Base-by-base conservation (phyloP, 2,113 vertebrate genomes). In the Syngnathus scovelli region DNA sequence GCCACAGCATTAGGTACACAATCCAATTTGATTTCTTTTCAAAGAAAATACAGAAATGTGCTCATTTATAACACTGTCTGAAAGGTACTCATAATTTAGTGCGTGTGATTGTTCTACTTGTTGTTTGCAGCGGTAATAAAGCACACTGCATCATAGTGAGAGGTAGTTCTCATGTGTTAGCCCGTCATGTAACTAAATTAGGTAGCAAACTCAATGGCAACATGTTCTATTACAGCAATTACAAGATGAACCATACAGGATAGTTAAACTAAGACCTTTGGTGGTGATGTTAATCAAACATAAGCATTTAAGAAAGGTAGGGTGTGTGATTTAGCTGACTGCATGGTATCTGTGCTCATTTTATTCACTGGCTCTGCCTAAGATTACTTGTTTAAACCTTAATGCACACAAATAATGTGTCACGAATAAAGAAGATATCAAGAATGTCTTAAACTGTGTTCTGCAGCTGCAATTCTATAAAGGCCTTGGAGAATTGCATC, bases 401-500 rank as follows among this genome's bases (percentile, higher is more conserved):
- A 12, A 43, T 27, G 39, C 19, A n/a, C 16, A 49, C 18, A 49
- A 19, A 49, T 4, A 19, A 37, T 49, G 5, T 37, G 18, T 49
- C 23, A 16, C 7, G 9, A 12, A n/a, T 41, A 64, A 60, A 37
- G 23, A 43, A 67, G 65, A 66, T 23, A 27, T 68, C 63, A 56
- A 72, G 36, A 19, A 48, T 64, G 66, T 75, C 75, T 55, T 56
- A 51, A 69, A 76, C 67, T 69, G 51, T 60, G 46, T 52, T 33
- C 66, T 79, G 76, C 86, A 83, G 87, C 85, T 87, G 87, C 67
- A 72, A 56, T 68, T 81, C 71, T 78, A 51, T 69, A 72, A 72
- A 60, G 58, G 58, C 78, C 81, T 78, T 61, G 62, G 80, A 83
- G 84, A 78, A 81, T 83, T 86, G 83, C 86, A 85, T 81, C 72